Base-by-base conservation (phyloP, 2,888 invertebrate genomes). In the Mimumesa dahlbomi region DNA sequence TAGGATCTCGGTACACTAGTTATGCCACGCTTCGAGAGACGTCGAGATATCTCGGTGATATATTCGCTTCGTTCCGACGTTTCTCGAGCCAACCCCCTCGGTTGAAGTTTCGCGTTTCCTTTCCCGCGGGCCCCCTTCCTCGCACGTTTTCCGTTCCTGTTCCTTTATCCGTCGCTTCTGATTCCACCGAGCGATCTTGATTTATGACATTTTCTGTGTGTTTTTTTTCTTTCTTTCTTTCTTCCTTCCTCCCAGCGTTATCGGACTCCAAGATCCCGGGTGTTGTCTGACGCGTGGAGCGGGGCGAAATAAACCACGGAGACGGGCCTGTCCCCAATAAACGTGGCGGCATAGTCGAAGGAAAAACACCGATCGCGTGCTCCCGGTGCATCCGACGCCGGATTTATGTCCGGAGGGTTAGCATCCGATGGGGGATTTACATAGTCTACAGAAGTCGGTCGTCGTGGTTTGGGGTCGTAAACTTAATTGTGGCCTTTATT, bases 1-100 rank as follows among this genome's bases (percentile, higher is more conserved):
- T 80, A 81, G 38, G 64, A 82, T 81, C 79, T 73, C 58, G 61
- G 57, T 77, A 81, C 81, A 70, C 81, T 68, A 70, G 81, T 81
- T 81, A 81, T 68, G 81, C 78, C 67, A 68, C 81, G 75, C 54
- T 79, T 74, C 74, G 57, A 50, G 66, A 75, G 73, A 78, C 74
- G 78, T 77, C 69, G 70, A 75, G 79, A 78, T 80, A 71, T 62
- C 69, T 36, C 38, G 50, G 68, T 67, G 72, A 82, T 82, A 73
- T 80, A 82, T 75, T 71, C 63, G 48, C 70, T 48, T 63, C 78
- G 61, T 74, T 66, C 53, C 65, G 56, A 62, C 45, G 38, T 56
- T n/a, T n/a, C 54, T 58, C 62, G 52, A 53, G 36, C 43, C 54
- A 40, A 38, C 56, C 67, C 49, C 38, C 6, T 50, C 65, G 59